Evolutionary conservation across 2,888 invertebrate genomes (phyloP).

Genomic region (Papilio elwesi): DNA sequence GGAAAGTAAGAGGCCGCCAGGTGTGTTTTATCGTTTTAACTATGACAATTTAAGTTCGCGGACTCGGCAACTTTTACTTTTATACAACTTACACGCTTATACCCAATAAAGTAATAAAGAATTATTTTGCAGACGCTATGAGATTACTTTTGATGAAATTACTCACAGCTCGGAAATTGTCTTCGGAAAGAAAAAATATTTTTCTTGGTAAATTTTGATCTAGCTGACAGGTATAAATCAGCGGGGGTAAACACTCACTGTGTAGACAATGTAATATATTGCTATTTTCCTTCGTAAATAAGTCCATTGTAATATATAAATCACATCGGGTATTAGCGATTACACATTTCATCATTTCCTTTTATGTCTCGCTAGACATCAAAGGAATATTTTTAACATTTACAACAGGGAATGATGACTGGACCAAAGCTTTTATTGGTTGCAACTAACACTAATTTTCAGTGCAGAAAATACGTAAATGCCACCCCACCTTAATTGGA

Average conservation of each 20-base stretch:
- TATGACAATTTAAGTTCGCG: constrained; percentile 44
- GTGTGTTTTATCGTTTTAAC: constrained; percentile 62
- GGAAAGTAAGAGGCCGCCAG: constrained; percentile 55
- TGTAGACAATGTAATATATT: constrained; percentile 21
- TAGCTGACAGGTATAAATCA: constrained; percentile 30
- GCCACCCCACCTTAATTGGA: too few relatives aligned
- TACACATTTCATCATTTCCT: constrained; percentile 3
- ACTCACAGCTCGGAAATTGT: constrained; percentile 16
- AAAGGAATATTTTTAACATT: too few relatives aligned
- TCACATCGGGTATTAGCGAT: constrained; percentile 11
- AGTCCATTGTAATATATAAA: background rate
- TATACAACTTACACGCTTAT: constrained; percentile 9
- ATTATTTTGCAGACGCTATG: constrained; percentile 11
- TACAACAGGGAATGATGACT: too few relatives aligned
- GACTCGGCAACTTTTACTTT: constrained; percentile 26
- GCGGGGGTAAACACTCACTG: constrained; percentile 24
- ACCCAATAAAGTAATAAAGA: constrained; percentile 12
- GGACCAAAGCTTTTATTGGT: too few relatives aligned
- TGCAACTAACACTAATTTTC: too few relatives aligned
- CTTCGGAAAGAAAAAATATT: constrained; percentile 22
- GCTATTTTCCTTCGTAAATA: constrained; percentile 32
- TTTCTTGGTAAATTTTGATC: constrained; percentile 15
- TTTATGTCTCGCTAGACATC: background rate
- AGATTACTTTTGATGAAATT: constrained; percentile 27
- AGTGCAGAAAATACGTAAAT: too few relatives aligned